phyloP scores from a whole-genome alignment of 2,113 vertebrate genomes.

The Thunnus maccoyii region DNA sequence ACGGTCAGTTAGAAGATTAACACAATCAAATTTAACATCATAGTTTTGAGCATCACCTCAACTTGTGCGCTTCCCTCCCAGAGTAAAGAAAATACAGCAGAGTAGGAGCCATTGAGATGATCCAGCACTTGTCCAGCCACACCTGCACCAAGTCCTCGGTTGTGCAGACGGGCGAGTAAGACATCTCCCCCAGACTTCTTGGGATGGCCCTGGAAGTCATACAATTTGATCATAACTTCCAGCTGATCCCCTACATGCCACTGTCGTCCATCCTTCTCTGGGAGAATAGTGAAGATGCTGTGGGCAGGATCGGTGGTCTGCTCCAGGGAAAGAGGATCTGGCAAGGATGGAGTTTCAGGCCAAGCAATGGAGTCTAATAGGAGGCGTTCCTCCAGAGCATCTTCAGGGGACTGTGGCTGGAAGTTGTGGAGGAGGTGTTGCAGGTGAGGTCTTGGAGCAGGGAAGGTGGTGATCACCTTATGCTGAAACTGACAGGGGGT shows the following conservation, averaged over 20 bases:
- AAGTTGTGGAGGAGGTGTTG: conserved; percentile 49
- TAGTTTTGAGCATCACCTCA: conserved; percentile 79
- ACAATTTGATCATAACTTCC: conserved; percentile 87
- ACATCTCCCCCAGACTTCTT: conserved; percentile 92
- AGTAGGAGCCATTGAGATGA: conserved; percentile 90
- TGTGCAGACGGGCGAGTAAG: conserved; percentile 89
- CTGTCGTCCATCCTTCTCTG: conserved; percentile 44
- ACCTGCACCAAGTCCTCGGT: conserved; percentile 86
- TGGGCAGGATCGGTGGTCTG: conserved; percentile 87
- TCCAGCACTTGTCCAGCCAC: conserved; percentile 89
- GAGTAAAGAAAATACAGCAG: conserved; percentile 88
- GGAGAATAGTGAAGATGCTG: conserved; percentile 88
- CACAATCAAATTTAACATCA: background rate
- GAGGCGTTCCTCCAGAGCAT: conserved; percentile 84
- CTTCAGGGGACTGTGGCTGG: conserved; percentile 79
- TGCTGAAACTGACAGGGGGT: background rate
- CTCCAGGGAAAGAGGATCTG: conserved; percentile 71
- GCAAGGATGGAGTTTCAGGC: conserved; percentile 78
- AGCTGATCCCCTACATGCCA: conserved; percentile 89
- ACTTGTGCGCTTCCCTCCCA: conserved; percentile 90
- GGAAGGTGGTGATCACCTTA: background rate
- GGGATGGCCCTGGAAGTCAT: conserved; percentile 87
- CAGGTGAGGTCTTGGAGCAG: too few relatives aligned
- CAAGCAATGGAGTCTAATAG: conserved; percentile 86
- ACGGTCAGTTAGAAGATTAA: background rate